Evolutionary conservation across 2,888 invertebrate genomes (phyloP), one percentile per base, ranked within the genome.

Genomic region (Halictus ligatus): DNA sequence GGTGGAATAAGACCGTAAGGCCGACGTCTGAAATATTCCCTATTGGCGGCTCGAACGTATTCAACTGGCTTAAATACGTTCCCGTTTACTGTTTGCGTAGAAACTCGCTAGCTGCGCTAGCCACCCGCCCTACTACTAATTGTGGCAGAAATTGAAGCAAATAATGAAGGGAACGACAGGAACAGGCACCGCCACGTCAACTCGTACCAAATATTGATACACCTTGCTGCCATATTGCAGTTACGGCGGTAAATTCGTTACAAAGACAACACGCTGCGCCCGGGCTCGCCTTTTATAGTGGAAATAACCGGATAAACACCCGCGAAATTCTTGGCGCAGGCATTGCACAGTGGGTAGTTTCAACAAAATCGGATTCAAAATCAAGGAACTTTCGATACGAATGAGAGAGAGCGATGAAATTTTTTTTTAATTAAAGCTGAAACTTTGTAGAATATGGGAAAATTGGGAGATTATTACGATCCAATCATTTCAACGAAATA

Each of bases 201-300:
- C 88, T 72, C 78, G 80, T 74, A 85, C 83, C 88, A 88, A 88
- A 88, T 88, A 88, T 88, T 88, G 88, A 88, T 88, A 78, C 85
- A 76, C 75, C 85, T 69, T 64, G 78, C 88, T 83, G 78, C 73
- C 78, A 77, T 54, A 75, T 78, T 80, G 35, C 75, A 79, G 84
- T 76, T 35, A 88, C 76, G 81, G 67, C 50, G 54, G 58, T 13
- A 29, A 76, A 75, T n/a, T 80, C 40, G 29, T 25, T 64, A 46
- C 40, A 76, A 78, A 76, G 74, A 84, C 54, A 80, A 75, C 74
- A 54, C 29, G 71, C 71, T 74, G 43, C 40, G 60, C 58, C 54
- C 21, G 21, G 69, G 15, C 69, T 50, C 21, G 69, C 78, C 78
- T 78, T 74, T 87, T 75, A 79, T 48, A 58, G 29, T 12, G 35